Conservation (phyloP, 2,797 vertebrate species). For the Micropoecilia bifurca region DNA sequence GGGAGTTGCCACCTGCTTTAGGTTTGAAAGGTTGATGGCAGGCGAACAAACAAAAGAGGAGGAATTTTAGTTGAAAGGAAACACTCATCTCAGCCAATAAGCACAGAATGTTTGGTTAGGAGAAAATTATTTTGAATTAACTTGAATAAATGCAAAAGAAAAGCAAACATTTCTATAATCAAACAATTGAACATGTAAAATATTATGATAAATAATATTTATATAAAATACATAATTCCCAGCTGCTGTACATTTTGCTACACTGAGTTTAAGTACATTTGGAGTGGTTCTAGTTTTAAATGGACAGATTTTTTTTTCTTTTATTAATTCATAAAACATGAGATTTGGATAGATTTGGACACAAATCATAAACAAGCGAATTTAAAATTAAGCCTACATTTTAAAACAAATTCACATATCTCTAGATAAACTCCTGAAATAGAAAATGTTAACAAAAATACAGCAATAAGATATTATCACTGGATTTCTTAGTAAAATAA, state of each 20-base stretch:
- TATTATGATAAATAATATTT: not conserved
- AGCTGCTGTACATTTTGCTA: not conserved
- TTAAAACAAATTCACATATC: not conserved
- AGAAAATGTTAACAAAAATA: not conserved
- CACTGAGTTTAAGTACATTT: not conserved
- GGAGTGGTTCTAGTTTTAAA: not conserved
- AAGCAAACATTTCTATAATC: not conserved
- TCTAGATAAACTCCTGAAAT: not conserved
- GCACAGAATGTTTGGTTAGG: not conserved
- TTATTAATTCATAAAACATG: not conserved
- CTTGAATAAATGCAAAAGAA: not conserved
- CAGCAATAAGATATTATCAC: not conserved
- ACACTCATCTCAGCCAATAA: not conserved
- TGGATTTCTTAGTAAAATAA: not conserved
- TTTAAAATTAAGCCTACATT: not conserved
- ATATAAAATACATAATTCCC: not conserved
- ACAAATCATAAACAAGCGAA: not conserved
- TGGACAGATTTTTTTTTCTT: not conserved
- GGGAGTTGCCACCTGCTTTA: conserved; percentile 98
- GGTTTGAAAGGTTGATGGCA: conserved; percentile 59
- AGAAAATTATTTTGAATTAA: not conserved
- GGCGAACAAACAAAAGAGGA: not conserved
- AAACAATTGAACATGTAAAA: not conserved
- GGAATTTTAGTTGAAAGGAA: conserved; percentile 28
- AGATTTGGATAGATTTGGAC: not conserved